These are phyloP conservation scores for Panzeria rudis DNA, from an alignment of 2,888 invertebrate genomes.

Conservation along the genomic window DNA sequence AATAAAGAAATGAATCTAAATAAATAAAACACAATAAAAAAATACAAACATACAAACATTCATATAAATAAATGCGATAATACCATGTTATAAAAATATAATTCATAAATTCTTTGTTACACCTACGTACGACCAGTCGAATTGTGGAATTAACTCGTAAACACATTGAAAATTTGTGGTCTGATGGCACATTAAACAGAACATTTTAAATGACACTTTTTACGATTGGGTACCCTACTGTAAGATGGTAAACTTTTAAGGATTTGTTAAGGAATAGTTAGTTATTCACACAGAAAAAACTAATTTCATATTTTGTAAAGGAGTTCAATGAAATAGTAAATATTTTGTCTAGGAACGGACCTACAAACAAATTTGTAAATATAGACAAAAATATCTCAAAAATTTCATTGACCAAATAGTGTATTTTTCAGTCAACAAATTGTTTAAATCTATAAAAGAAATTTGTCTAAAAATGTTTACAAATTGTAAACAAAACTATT, in stretches of 20 bases:
- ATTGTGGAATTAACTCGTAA: slow-evolving; percentile 52
- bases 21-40: slow-evolving; percentile 60
- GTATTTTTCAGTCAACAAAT: no score
- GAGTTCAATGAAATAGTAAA: no score
- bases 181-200: slow-evolving; percentile 67
- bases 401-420: no score
- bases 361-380: no score
- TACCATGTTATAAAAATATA: slow-evolving; percentile 69
- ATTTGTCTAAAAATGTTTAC: no score
- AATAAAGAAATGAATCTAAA: slow-evolving; percentile 54
- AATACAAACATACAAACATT: background rate
- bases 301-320: no score
- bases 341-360: no score
- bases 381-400: no score
- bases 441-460: no score
- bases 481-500: no score
- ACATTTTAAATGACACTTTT: slow-evolving; percentile 65
- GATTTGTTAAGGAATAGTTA: background rate
- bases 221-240: slow-evolving; percentile 36
- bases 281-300: no score
- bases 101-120: slow-evolving; percentile 72
- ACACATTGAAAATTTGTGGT: slow-evolving; percentile 65
- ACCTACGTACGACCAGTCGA: slow-evolving; percentile 62
- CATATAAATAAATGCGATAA: slow-evolving; percentile 53
- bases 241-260: background rate